Conservation (phyloP, 2,113 vertebrate genomes). For the Grus americana region DNA sequence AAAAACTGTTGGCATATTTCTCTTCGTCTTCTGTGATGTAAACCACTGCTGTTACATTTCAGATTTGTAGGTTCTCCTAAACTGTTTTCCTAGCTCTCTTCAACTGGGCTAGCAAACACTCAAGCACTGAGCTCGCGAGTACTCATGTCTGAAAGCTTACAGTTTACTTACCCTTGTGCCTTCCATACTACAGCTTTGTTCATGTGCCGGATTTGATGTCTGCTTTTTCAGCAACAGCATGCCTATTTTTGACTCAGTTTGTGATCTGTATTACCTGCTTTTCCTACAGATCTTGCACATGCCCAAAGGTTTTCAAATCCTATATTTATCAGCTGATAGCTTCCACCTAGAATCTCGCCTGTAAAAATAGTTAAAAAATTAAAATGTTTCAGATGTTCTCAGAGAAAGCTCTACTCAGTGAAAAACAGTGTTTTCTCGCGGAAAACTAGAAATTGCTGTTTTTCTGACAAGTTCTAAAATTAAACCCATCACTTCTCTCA, state of each 20-base stretch:
- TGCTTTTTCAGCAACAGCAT: not conserved
- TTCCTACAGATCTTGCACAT: not conserved
- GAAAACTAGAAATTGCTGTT: not conserved
- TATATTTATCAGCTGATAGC: not conserved
- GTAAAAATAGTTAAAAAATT: not conserved
- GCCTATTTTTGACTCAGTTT: not conserved
- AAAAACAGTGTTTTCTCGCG: not conserved
- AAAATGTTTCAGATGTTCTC: not conserved
- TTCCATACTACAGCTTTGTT: not conserved
- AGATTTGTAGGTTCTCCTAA: not conserved
- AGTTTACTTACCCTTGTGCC: not conserved
- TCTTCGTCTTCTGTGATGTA: not conserved
- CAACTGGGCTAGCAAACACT: not conserved
- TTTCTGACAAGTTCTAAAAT: not conserved
- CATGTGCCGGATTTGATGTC: not conserved
- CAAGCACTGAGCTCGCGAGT: not conserved
- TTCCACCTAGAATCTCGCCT: not conserved
- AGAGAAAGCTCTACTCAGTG: not conserved
- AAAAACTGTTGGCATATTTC: not conserved
- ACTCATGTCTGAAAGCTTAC: not conserved
- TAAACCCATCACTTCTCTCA: not conserved
- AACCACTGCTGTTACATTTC: not conserved
- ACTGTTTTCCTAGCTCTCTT: not conserved
- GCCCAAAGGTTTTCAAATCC: not conserved
- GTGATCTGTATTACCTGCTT: not conserved